Evolutionary conservation across 2,797 vertebrate genomes (phyloP).

Genomic region (Cottoperca gobio): DNA sequence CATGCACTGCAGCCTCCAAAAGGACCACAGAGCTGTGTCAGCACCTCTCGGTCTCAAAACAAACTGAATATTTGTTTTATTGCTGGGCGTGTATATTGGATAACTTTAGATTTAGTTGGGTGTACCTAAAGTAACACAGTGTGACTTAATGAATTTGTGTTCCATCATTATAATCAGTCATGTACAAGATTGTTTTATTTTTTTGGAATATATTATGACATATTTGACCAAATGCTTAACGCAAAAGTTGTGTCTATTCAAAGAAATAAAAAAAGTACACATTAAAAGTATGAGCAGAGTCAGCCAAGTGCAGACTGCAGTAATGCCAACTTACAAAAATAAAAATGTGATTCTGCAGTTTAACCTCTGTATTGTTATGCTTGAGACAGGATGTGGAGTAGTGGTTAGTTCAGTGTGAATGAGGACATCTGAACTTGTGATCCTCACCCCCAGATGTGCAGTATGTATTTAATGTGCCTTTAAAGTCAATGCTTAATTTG

Average conservation of each 20-base stretch:
- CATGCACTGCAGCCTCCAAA: slow-evolving; percentile 14
- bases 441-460: slow-evolving; percentile 61
- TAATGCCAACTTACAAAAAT: slow-evolving; percentile 65
- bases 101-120: background rate
- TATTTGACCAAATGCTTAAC: slow-evolving; percentile 2
- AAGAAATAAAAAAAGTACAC: slow-evolving; percentile 23
- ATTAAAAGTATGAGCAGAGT: slow-evolving; percentile 24
- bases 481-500: slow-evolving; percentile 18
- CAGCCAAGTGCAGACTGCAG: slow-evolving; percentile 41
- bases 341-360: slow-evolving; percentile 60
- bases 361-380: slow-evolving; percentile 59
- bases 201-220: slow-evolving; percentile 18
- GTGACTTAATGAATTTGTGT: background rate
- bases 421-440: slow-evolving; percentile 68
- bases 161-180: background rate
- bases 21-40: slow-evolving; percentile 45
- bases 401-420: slow-evolving; percentile 53
- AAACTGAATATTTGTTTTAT: slow-evolving; percentile 33
- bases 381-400: slow-evolving; percentile 75
- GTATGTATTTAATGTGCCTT: slow-evolving; percentile 15
- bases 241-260: slow-evolving; percentile 22
- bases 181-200: slow-evolving; percentile 13
- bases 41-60: slow-evolving; percentile 24
- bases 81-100: background rate
- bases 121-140: background rate